A percentile compares a stretch with the other conserved stretches of the same genome.
Evolutionary conservation across 2,113 vertebrate species (phyloP).

Genomic region (Microcebus lehilahytsara): DNA sequence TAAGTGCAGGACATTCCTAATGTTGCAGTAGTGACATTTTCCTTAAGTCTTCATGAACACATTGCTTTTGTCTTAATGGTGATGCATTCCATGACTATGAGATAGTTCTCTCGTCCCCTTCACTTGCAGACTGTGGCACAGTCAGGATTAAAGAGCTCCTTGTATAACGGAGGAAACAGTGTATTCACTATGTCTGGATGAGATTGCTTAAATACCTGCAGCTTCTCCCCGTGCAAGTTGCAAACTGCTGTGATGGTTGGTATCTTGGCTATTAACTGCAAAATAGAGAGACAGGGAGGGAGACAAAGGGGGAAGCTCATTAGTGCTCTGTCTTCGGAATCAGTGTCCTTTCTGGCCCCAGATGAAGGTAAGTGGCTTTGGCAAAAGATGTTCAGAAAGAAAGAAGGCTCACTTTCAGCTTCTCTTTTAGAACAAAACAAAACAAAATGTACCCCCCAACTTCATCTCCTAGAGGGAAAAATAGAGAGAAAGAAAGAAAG

Average conservation of each 20-base stretch:
- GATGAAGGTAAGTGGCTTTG: conserved; percentile 53
- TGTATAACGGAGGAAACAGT: conserved; percentile 98
- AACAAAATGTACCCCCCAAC: not conserved
- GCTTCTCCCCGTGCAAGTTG: conserved; percentile 98
- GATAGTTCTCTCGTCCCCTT: conserved; percentile 85
- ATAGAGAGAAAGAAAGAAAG: not conserved
- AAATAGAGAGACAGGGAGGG: conserved; percentile 55
- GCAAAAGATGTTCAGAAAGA: conserved; percentile 45
- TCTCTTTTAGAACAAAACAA: conserved; percentile 55
- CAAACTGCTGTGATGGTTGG: conserved; percentile 97
- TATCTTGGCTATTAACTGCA: conserved; percentile 97
- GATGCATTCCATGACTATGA: conserved; percentile 84
- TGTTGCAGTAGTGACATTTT: conserved; percentile 92
- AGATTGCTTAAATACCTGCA: conserved; percentile 98
- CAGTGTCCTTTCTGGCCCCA: conserved; percentile 9
- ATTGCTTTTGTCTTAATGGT: conserved; percentile 87
- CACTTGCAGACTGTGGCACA: conserved; percentile 96
- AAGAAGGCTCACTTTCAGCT: conserved; percentile 29
- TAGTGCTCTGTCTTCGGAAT: conserved; percentile 60
- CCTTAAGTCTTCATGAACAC: conserved; percentile 87
- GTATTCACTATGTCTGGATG: conserved; percentile 98
- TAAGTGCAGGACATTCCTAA: conserved; percentile 99
- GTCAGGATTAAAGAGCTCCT: conserved; percentile 99
- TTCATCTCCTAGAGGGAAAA: not conserved
- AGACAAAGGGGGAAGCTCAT: conserved; percentile 62